Base-by-base conservation (phyloP, 2,888 invertebrate genomes). In the Tridacna gigas region DNA sequence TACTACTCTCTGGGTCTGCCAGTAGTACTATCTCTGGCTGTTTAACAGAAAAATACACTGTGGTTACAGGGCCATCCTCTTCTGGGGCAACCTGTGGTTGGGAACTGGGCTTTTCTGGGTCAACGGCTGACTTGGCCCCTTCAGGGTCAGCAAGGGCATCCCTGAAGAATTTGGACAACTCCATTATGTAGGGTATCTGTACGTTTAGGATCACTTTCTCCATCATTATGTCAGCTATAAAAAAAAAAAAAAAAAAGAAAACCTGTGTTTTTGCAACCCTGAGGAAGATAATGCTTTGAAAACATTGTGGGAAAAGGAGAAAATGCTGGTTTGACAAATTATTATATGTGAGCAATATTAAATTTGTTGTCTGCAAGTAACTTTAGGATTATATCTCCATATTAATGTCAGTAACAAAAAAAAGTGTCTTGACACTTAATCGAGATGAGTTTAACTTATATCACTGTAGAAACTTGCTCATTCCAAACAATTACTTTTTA, bases 11-110 rank as follows among this genome's bases (percentile, higher is more conserved):
- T 5, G 95, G 95, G 69, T 95, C 94, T 0, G 97, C 96, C 93
- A 97, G 96, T 90, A 97, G 96, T 95, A 97, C 96, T 74, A 97
- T 95, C 94, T 97, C 97, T 0, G 97, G 97, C 92, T 97, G 96
- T 48, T 97, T 96, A 90, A 97, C 96, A 91, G 97, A 96, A 37
- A 97, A 95, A 0, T 97, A 97, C 88, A 97, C 95, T 0, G 97
- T 96, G 47, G 97, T 86, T 28, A 82, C 86, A 47, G 96, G 84
- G 26, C 83, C 86, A 15, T 84, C 76, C 51, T 82, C 81, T 12
- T 83, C 73, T 56, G 20, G 66, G 15, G 79, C 73, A 45, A 85
- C 80, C 13, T 79, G 88, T 96, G 96, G 47, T 95, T 95, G 0
- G 47, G 74, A 45, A 15, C 67, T 37, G 26, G 60, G 66, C 18